These are phyloP conservation scores for Sylvilagus floridanus DNA, from an alignment of 2,797 vertebrate genomes.

Conservation along the genomic window DNA sequence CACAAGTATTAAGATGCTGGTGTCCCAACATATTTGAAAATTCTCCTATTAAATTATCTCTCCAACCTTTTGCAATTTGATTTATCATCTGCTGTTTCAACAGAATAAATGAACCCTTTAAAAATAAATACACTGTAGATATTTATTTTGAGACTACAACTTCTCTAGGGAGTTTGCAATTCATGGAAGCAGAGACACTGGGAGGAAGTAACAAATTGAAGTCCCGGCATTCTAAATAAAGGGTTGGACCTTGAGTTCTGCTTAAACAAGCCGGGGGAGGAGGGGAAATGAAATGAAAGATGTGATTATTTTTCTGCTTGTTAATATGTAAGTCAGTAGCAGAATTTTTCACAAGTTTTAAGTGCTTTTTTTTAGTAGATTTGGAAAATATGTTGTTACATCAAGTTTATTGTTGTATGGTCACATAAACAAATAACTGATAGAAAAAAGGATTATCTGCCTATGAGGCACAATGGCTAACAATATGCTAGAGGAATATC, in stretches of 20 bases:
- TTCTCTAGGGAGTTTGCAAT: constrained; percentile 86
- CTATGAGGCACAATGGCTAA: background rate
- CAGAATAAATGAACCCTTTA: constrained; percentile 86
- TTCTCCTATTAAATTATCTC: constrained; percentile 82
- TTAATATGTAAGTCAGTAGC: constrained; percentile 73
- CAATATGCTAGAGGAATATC: background rate
- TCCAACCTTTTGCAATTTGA: constrained; percentile 83
- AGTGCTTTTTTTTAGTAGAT: background rate
- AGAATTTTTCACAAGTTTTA: constrained; percentile 50
- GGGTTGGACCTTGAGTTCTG: constrained; percentile 81
- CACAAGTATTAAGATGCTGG: constrained; percentile 73
- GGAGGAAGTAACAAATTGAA: constrained; percentile 83
- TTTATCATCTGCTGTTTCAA: constrained; percentile 87
- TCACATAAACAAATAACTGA: background rate
- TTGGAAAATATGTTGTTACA: constrained; percentile 2
- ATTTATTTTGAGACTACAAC: constrained; percentile 86
- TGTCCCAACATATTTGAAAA: constrained; percentile 81
- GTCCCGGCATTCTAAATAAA: constrained; percentile 70
- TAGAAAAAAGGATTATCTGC: background rate
- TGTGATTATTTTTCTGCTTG: constrained; percentile 76
- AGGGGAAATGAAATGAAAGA: background rate
- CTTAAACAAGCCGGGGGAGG: constrained; percentile 34
- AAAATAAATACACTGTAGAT: constrained; percentile 85
- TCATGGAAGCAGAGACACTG: constrained; percentile 83
- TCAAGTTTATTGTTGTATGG: background rate